Base-by-base conservation (phyloP, 2,113 vertebrate species). In the Strigops habroptila region DNA sequence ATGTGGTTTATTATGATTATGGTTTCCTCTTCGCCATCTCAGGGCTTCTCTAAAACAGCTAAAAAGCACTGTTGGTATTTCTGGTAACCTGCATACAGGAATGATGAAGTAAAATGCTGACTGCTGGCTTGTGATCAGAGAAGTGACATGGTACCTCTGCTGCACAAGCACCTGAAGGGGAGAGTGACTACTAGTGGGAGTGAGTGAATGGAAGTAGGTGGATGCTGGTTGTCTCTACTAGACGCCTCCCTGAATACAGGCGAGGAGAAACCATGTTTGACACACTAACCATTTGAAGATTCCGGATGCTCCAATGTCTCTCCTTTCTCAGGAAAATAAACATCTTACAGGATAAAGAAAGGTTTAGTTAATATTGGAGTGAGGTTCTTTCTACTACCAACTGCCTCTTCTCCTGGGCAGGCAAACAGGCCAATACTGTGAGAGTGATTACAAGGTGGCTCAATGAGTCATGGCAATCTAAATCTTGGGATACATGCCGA, bases 391-490 rank as follows among this genome's bases (percentile, higher is more conserved):
- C 62, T 92, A 2, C 37, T 28, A 68, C 24, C 23, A 86, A 41
- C 25, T 86, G 86, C 55, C 55, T 71, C 80, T 94, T 88, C 67
- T 83, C 19, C 33, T 48, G 27, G 77, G 77, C 65, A 84, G 60
- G 55, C 25, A 88, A 91, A 83, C 35, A 83, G 71, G 91, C 11
- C 43, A 51, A 28, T 63, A 77, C 46, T 33, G 59, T 86, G 76
- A 78, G 28, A 81, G 68, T 14, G 69, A 75, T 69, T 67, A 90
- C 75, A 85, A 83, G 79, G 95, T 71, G 88, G 73, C 69, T 88
- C 60, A 86, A 86, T 95, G 95, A 93, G n/a, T 94, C 83, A 91
- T 88, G 73, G 86, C 55, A 88, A 43, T 70, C 51, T 86, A 74
- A 70, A 75, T 31, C 55, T 71, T n/a, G 91, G 91, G 80, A 67